phyloP scores from a whole-genome alignment of 2,113 vertebrate species.

The Poecilia latipinna region DNA sequence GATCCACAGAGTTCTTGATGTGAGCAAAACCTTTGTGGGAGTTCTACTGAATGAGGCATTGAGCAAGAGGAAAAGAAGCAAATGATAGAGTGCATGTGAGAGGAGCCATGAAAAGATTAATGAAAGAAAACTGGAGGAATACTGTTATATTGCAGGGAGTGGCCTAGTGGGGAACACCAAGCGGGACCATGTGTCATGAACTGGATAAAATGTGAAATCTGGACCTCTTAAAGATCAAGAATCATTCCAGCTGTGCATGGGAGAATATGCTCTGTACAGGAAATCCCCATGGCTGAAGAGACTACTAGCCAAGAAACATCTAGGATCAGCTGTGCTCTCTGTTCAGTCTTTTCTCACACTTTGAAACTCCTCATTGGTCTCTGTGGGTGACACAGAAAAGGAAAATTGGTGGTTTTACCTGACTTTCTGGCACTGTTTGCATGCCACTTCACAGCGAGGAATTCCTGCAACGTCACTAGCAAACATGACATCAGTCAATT shows the following conservation, averaged over 20 bases:
- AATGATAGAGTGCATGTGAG: background rate
- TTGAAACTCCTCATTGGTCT: constrained; percentile 7
- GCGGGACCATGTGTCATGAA: constrained; percentile 15
- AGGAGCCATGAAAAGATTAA: constrained; percentile 7
- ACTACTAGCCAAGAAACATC: constrained; percentile 16
- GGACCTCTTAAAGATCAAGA: constrained; percentile 37
- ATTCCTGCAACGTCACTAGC: constrained; percentile 37
- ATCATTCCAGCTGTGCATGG: constrained; percentile 49
- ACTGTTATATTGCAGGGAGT: constrained; percentile 24
- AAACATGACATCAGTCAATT: constrained; percentile 42
- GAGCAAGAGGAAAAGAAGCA: background rate
- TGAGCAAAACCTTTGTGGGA: constrained; percentile 8
- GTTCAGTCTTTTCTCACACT: constrained; percentile 11
- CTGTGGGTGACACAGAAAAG: constrained; percentile 8
- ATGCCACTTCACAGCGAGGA: constrained; percentile 13
- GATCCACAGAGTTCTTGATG: constrained; percentile 32
- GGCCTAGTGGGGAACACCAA: constrained; percentile 23
- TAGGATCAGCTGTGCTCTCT: constrained; percentile 12
- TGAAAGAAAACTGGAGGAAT: constrained; percentile 23
- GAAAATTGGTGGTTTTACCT: background rate
- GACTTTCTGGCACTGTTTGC: constrained; percentile 8
- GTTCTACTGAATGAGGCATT: no score
- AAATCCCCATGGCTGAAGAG: constrained; percentile 62
- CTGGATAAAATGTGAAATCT: constrained; percentile 14
- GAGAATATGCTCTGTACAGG: constrained; percentile 65